Percentiles rank a stretch among this genome's conserved stretches.
These are phyloP conservation scores for Alligator sinensis DNA, from an alignment of 2,113 vertebrate genomes.

Conservation along the genomic window DNA sequence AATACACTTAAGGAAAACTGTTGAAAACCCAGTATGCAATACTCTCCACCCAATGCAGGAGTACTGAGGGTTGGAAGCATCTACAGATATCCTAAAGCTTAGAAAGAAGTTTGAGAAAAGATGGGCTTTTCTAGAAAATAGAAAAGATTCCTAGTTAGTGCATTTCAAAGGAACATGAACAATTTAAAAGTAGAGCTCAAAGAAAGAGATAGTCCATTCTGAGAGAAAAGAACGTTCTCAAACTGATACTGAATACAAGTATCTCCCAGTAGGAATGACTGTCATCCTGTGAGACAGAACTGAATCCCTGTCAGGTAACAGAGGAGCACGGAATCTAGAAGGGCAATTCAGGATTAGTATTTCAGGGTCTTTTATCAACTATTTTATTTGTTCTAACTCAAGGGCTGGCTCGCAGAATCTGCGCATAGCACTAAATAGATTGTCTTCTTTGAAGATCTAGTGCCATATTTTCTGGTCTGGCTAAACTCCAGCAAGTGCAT, in stretches of 20 bases:
- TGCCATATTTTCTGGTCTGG: no score
- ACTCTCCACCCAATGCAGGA: not conserved
- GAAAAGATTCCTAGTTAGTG: not conserved
- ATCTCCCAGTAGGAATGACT: not conserved
- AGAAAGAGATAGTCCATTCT: not conserved
- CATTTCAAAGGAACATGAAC: slow-evolving; percentile 23
- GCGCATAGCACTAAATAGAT: not conserved
- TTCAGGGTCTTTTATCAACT: not conserved
- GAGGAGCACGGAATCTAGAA: not conserved
- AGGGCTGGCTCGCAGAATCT: slow-evolving; percentile 4
- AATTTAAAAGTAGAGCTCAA: slow-evolving; percentile 22
- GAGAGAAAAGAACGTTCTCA: not conserved
- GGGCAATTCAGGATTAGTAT: not conserved
- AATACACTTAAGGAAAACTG: not conserved
- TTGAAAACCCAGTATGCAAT: not conserved
- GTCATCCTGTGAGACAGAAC: not conserved
- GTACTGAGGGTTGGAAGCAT: slow-evolving; percentile 2
- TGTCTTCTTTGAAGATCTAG: not conserved
- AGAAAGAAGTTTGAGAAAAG: not conserved
- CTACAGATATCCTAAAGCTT: not conserved
- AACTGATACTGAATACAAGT: not conserved
- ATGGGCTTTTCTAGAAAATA: not conserved
- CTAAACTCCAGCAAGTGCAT: no score
- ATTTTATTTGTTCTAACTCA: slow-evolving; percentile 27
- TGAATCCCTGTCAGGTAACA: not conserved